Base-by-base conservation (phyloP, 2,797 vertebrate genomes). In the Cichlasoma orientale region DNA sequence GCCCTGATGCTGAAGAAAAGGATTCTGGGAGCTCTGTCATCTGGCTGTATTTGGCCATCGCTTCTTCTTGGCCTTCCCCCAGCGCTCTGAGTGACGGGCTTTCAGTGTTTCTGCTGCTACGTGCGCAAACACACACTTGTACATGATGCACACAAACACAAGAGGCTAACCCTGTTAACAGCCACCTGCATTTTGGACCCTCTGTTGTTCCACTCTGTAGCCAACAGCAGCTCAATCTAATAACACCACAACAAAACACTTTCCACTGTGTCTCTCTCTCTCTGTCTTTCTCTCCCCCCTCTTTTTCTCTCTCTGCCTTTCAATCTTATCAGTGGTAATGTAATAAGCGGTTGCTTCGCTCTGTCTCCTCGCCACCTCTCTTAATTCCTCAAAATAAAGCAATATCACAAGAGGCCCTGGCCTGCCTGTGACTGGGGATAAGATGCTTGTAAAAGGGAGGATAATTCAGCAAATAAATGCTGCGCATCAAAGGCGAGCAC, bases 321-420 rank as follows among this genome's bases (percentile, higher is more conserved):
- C 93, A 93, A 93, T 95, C 92, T 95, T 95, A 95, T 95, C 94
- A 94, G 91, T 83, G 84, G 93, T 94, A 95, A 95, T 92, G 93
- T 93, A 95, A 95, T 95, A 95, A 95, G 89, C 79, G 79, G 84
- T 90, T 93, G 92, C 94, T 95, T 92, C 76, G 82, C 93, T 92
- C 93, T 88, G 92, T 94, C 93, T 95, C 92, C 90, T 90, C 89
- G 82, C 94, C 92, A 92, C 93, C 91, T 94, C 93, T 94, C 95
- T 95, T 95, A 96, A 96, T 95, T 96, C 93, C 90, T 95, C 93
- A 94, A 93, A 95, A 95, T 94, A 94, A 93, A 95, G 93, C 95
- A 95, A 96, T 95, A 95, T 94, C 93, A 93, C 90, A 90, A 90
- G 85, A 36, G 90, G 83, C 93, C 89, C 88, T 84, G 88, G 92